Evolutionary conservation across 2,888 invertebrate genomes (phyloP).

Genomic region (Eustalomyia histrio): DNA sequence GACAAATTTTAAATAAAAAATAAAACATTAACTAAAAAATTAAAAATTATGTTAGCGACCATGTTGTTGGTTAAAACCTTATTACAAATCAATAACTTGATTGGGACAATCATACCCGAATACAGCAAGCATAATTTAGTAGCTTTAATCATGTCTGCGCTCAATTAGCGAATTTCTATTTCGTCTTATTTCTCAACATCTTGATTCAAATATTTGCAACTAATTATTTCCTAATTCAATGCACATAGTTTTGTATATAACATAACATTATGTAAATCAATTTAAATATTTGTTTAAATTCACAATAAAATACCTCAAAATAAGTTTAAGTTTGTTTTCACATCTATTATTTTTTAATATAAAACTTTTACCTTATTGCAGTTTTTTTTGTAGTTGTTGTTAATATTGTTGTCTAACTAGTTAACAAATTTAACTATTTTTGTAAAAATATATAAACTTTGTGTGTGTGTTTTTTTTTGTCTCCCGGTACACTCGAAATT

Average conservation of each 20-base stretch:
- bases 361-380: neutral
- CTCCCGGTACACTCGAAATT: neutral
- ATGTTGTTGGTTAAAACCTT: too few relatives aligned
- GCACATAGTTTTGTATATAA: neutral
- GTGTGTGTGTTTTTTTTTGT: neutral
- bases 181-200: too few relatives aligned
- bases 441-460: slow-evolving; percentile 32
- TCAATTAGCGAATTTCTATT: too few relatives aligned
- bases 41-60: too few relatives aligned
- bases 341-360: neutral
- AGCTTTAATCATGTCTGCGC: too few relatives aligned
- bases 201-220: too few relatives aligned
- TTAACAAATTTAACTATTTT: slow-evolving; percentile 51
- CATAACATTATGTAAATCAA: neutral
- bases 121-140: too few relatives aligned
- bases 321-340: neutral
- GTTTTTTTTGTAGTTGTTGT: slow-evolving; percentile 30
- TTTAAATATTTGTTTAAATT: neutral
- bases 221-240: too few relatives aligned
- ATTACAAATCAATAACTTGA: too few relatives aligned
- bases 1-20: too few relatives aligned
- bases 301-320: neutral
- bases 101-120: too few relatives aligned
- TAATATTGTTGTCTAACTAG: slow-evolving; percentile 57
- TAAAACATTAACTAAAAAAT: too few relatives aligned